phyloP scores from a whole-genome alignment of 2,888 invertebrate species.

The Lasioglossum villosulum region DNA sequence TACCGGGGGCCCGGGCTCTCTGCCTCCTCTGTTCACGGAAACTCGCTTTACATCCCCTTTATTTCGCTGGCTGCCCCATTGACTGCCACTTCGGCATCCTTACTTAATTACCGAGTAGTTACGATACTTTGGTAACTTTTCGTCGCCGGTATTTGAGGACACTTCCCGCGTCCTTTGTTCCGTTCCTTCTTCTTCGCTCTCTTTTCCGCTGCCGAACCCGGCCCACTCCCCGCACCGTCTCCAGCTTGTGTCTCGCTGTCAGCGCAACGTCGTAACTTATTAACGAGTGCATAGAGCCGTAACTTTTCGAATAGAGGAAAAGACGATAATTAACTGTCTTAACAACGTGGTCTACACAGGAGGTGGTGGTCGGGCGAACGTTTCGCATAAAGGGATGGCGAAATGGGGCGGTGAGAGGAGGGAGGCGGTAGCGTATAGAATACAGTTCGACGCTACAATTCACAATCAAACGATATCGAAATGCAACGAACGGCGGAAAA shows the following conservation, averaged over 20 bases:
- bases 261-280: conserved; percentile 50
- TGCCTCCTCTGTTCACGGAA: conserved; percentile 44
- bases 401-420: neutral
- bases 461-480: conserved; percentile 53
- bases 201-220: neutral
- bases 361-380: neutral
- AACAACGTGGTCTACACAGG: neutral
- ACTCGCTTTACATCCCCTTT: conserved; percentile 77
- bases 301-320: conserved; percentile 41
- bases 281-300: conserved; percentile 52
- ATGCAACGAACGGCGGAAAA: conserved; percentile 49
- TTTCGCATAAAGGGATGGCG: neutral
- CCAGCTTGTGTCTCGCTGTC: conserved; percentile 39
- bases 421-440: neutral
- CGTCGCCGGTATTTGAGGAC: conserved; percentile 58
- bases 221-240: no score
- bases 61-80: conserved; percentile 75
- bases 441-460: conserved; percentile 45
- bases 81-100: conserved; percentile 72
- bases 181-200: neutral
- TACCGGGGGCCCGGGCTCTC: conserved; percentile 54
- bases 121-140: conserved; percentile 70
- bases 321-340: conserved; percentile 62
- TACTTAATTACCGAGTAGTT: conserved; percentile 73
- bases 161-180: conserved; percentile 28